A percentile compares a stretch with the other conserved stretches of the same genome.
phyloP scores from a whole-genome alignment of 1,140 invertebrate species.

The Tetragonula clypearis region DNA sequence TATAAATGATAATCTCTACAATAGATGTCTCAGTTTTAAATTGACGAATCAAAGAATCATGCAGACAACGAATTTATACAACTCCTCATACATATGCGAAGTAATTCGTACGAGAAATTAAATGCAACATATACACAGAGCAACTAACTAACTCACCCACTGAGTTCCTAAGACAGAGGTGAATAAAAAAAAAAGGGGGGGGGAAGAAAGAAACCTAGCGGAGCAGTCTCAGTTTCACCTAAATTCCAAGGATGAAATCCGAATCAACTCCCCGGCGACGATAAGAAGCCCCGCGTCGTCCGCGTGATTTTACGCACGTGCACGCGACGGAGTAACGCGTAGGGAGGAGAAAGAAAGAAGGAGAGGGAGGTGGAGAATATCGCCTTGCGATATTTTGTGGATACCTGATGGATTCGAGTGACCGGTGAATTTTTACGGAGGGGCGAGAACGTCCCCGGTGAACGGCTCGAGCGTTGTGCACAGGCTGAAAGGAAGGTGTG shows the following conservation, averaged over 20 bases:
- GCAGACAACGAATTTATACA: neutral
- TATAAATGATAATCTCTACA: neutral
- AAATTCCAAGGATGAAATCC: neutral
- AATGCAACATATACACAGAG: neutral
- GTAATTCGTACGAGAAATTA: neutral
- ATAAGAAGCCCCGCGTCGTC: constrained; percentile 17
- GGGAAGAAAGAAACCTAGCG: neutral
- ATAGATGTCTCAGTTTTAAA: neutral
- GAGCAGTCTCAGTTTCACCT: neutral
- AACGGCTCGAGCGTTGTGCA: constrained; percentile 15
- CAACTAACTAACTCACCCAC: neutral
- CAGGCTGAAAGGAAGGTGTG: constrained; percentile 5
- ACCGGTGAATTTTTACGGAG: constrained; percentile 56
- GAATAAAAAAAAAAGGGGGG: too few species aligned
- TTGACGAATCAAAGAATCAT: neutral
- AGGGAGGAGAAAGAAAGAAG: neutral
- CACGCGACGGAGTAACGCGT: constrained; percentile 43
- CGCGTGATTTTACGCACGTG: constrained; percentile 49
- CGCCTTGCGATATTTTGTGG: constrained; percentile 65
- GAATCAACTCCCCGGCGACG: neutral
- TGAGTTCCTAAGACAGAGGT: neutral
- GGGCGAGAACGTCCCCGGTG: constrained; percentile 47
- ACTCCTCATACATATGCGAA: neutral
- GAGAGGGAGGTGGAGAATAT: constrained; percentile 19
- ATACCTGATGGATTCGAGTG: constrained; percentile 64